Base-by-base conservation (phyloP, 2,113 vertebrate species). In the Anguilla rostrata region DNA sequence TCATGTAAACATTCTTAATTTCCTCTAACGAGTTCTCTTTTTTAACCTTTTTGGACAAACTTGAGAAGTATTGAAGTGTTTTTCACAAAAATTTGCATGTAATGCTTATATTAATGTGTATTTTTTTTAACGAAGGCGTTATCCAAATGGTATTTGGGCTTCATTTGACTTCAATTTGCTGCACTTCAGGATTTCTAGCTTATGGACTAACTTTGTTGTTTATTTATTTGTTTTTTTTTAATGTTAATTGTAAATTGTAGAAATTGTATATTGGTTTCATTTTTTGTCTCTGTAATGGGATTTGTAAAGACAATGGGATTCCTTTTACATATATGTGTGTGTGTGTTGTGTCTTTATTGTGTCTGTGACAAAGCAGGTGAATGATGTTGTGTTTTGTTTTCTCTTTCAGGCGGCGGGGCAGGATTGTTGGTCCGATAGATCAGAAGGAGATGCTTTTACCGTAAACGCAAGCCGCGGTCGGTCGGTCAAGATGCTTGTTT, bases 341-440 rank as follows among this genome's bases (percentile, higher is more conserved):
- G 49, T 80, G 26, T 83, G 40, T 57, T 78, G 92, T 12, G 60
- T 84, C 0, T 29, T 87, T 92, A 82, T 90, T 87, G 82, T 84
- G 87, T 91, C 49, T 92, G 89, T 88, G 43, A 43, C 46, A 43
- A 20, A 75, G 34, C 26, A 78, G 49, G 80, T 89, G 89, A 89
- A 96, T 94, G 96, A 92, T 90, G 84, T 89, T 85, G 88, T 86
- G 92, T 92, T 88, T 93, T 85, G 53, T 81, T 39, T 92, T 97
- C 95, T 95, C 93, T 93, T 94, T 84, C 94, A 99, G 98, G 96
- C 96, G 94, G 95, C 94, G 96, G 93, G 66, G 90, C 96, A 95
- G 94, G 96, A 95, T 96, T 95, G 94, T 90, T 56, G 86, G 60
- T 95, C 95, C 94, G 95, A 95, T 91, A 87, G 89, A 1, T 87